Evolutionary conservation across 2,888 invertebrate species (phyloP), one percentile per base, ranked within the genome.

Genomic region (Leptogaster cylindrica): DNA sequence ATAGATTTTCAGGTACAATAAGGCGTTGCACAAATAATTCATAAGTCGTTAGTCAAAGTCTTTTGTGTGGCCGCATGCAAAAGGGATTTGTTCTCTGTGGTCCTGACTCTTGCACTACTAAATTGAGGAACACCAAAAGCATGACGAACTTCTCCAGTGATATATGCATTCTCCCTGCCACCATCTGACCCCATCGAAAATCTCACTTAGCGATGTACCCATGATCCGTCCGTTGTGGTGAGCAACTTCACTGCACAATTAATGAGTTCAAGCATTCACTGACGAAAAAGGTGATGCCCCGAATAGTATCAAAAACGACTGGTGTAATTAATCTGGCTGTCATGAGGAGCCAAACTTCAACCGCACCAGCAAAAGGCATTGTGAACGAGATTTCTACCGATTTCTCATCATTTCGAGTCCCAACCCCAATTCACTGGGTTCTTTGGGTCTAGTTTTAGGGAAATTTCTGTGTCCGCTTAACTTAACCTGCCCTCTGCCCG

Each of bases 21-120:
- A 41, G 41, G 14, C 41, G 48, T 12, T 48, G 25, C 48, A 48
- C 48, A 48, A 48, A 48, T 48, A 48, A 48, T 48, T 48, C 48
- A 48, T 48, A 48, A 48, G 48, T 48, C 48, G 48, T 48, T 48
- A 48, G 48, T 48, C 48, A 48, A 48, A 48, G 48, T 48, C 25
- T 12, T n/a, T n/a, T 25, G 10, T 48, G 23, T 27, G 27, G 48
- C 25, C 10, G 48, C 48, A 48, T 48, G 48, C 48, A 48, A 48
- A n/a, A 48, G 48, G 25, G 25, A 48, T 48, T 25, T 25, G 7
- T 48, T 14, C n/a, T n/a, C 12, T 23, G n/a, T 8, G 48, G 48
- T 4, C 23, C 27, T 48, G n/a, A 48, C n/a, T n/a, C n/a, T n/a
- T n/a, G n/a, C n/a, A n/a, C n/a, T n/a, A n/a, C n/a, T n/a, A 25